Evolutionary conservation across 2,113 vertebrate species (phyloP).

Genomic region (Thamnaconus septentrionalis): DNA sequence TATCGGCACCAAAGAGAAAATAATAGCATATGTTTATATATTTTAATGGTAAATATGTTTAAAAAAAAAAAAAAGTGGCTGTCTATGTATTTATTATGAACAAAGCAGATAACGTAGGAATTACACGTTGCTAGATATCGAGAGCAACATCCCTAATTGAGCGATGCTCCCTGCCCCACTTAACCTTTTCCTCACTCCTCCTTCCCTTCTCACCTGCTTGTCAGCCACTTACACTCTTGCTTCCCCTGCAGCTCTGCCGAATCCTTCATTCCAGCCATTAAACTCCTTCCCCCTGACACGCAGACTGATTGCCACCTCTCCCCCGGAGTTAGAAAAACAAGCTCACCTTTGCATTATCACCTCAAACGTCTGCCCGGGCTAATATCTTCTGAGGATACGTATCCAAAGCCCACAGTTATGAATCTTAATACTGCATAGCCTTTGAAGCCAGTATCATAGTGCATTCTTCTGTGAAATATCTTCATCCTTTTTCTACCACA

Average conservation of each 20-base stretch:
- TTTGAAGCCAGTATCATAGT: conserved; percentile 61
- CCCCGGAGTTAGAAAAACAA: conserved; percentile 43
- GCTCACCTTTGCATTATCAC: conserved; percentile 56
- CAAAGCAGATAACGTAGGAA: too few relatives aligned
- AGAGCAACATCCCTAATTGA: too few relatives aligned
- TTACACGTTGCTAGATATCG: too few relatives aligned
- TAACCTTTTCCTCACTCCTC: background rate
- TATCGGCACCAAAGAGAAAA: too few relatives aligned
- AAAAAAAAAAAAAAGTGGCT: too few relatives aligned
- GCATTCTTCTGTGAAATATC: conserved; percentile 65
- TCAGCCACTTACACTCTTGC: background rate
- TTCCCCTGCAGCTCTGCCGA: background rate
- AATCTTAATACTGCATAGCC: conserved; percentile 59
- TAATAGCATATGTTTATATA: too few relatives aligned
- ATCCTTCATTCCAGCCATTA: background rate
- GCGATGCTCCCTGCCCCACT: too few relatives aligned
- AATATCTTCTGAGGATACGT: conserved; percentile 54
- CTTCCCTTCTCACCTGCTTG: background rate
- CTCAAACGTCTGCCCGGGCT: conserved; percentile 34
- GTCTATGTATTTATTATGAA: too few relatives aligned
- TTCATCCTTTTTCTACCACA: conserved; percentile 48
- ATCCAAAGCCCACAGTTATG: conserved; percentile 57
- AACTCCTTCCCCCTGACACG: conserved; percentile 4
- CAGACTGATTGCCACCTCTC: conserved; percentile 22
- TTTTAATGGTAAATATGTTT: too few relatives aligned